Percentiles rank a stretch among this genome's conserved stretches.
These are phyloP conservation scores for Tachina lurida DNA, from an alignment of 2,888 invertebrate genomes.

Conservation along the genomic window DNA sequence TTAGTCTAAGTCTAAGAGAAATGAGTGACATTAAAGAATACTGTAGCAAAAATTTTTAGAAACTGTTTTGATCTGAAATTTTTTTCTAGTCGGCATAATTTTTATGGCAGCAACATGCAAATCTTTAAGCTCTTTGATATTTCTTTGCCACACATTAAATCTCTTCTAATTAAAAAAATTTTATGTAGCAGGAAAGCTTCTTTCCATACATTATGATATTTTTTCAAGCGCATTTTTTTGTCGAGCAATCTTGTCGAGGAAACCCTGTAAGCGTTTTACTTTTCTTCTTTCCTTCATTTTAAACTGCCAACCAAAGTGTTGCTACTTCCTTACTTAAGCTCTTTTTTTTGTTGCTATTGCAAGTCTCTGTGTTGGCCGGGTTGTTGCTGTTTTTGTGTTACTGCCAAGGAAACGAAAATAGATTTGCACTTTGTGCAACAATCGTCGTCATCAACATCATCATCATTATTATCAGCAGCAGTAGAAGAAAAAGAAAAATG, in stretches of 20 bases:
- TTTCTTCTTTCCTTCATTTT: not conserved
- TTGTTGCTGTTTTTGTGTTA: slow-evolving; percentile 1
- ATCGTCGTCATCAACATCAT: slow-evolving; percentile 12
- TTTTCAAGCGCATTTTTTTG: not conserved
- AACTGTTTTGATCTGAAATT: no score
- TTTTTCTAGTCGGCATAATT: no score
- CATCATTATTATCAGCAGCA: not conserved
- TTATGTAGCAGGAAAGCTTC: not conserved
- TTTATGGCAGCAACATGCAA: no score
- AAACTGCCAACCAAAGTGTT: slow-evolving; percentile 6
- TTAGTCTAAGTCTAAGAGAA: no score
- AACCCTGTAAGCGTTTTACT: slow-evolving; percentile 32
- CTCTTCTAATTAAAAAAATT: not conserved
- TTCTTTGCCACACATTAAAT: not conserved
- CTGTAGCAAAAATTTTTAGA: no score
- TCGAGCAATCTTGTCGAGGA: slow-evolving; percentile 44
- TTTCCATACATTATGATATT: not conserved
- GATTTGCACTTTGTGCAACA: slow-evolving; percentile 69
- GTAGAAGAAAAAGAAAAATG: not conserved
- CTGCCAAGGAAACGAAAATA: slow-evolving; percentile 60
- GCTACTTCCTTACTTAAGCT: slow-evolving; percentile 13
- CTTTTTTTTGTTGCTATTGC: not conserved
- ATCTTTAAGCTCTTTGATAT: no score
- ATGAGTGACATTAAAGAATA: no score
- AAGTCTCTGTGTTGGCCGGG: slow-evolving; percentile 10